Conservation (phyloP, 2,113 vertebrate species). For the Hassar affinis region DNA sequence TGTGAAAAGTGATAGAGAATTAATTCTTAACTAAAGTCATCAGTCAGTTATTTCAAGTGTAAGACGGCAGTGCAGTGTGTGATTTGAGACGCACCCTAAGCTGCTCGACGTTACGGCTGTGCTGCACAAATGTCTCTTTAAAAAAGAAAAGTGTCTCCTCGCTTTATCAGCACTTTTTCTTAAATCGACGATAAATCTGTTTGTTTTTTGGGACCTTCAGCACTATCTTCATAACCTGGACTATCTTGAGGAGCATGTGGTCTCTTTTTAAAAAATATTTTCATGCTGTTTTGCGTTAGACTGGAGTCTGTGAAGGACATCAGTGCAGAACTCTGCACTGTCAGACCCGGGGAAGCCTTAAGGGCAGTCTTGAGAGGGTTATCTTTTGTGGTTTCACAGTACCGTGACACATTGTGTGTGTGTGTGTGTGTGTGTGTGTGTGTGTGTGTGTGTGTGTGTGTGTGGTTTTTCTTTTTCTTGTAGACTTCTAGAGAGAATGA, state of each 20-base stretch:
- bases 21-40: background rate
- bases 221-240: background rate
- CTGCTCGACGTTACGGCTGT: background rate
- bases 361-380: background rate
- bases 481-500: background rate
- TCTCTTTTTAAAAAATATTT: background rate
- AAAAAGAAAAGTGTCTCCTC: background rate
- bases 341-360: background rate
- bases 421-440: too few species aligned
- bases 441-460: background rate
- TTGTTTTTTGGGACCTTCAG: background rate
- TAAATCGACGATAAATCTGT: background rate
- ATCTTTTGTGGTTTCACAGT: too few species aligned
- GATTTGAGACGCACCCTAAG: background rate
- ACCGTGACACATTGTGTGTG: background rate
- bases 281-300: slow-evolving; percentile 2
- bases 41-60: background rate
- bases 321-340: background rate
- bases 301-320: slow-evolving; percentile 17
- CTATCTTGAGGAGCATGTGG: background rate
- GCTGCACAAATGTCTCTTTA: background rate
- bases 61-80: background rate
- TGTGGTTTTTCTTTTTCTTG: too few species aligned
- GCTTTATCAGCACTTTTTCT: background rate
- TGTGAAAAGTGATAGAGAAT: background rate